Base-by-base conservation (phyloP, 1,140 invertebrate genomes). In the Melanaphis sacchari region DNA sequence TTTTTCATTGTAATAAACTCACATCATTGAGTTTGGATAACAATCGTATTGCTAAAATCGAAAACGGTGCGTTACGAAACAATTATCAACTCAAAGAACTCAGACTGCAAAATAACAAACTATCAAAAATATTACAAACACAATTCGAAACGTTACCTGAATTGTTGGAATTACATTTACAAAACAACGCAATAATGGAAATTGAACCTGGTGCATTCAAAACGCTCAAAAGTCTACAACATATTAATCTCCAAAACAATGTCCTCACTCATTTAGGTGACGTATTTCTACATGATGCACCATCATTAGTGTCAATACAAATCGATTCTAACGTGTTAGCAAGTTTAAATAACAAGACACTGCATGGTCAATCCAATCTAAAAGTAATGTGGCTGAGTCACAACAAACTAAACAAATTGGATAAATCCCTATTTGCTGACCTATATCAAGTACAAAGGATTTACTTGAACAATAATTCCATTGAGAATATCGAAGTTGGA, bases 161-260 rank as follows among this genome's bases (percentile, higher is more conserved):
- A 24, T 95, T 99, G 2, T 96, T 98, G 94, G 98, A 98, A 95
- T 95, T 99, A 40, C 97, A 98, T 95, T 95, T 99, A 41, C 97
- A 99, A 94, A 98, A 98, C 95, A 99, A 99, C 95, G 95, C 96
- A 15, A 98, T 99, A 93, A 96, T 96, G 54, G 96, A 96, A 31
- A 98, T 99, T 94, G 98, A 98, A 94, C 96, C 97, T 7, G 98
- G 98, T 85, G 97, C 98, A 0, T 97, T 99, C 94, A 96, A 97
- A 46, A 98, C 97, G 4, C 95, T 99, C 66, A 96, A 96, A 94
- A 97, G 96, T 94, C 96, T 99, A n/a, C 97, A 98, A 94, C 97
- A 98, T 94, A 96, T 99, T 81, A 98, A 98, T 96, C 95, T 99
- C 38, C 98, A 98, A 94, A 97, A 97, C 26, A 99, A 99, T 95